Conservation (phyloP, 1,140 invertebrate genomes). For the Sycophila sp. region DNA sequence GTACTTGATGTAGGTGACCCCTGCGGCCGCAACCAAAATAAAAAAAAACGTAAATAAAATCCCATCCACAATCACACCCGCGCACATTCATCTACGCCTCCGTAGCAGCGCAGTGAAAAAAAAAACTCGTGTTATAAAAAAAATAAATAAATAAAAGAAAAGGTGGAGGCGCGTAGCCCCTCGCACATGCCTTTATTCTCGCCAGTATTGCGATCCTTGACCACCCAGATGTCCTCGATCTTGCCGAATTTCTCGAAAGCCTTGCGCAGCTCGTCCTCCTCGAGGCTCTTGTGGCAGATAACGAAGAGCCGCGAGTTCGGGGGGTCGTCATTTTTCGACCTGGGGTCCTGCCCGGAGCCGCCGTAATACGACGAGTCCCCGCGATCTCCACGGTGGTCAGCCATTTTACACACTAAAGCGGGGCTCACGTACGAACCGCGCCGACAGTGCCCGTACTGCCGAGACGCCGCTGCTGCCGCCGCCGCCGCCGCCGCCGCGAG, state of each 20-base stretch:
- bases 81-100: too few species aligned
- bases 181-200: conserved; percentile 88
- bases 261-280: conserved; percentile 82
- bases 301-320: conserved; percentile 88
- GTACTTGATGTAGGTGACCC: conserved; percentile 85
- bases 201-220: conserved; percentile 84
- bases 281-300: conserved; percentile 83
- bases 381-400: conserved; percentile 61
- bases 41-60: background rate
- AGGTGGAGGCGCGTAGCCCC: too few species aligned
- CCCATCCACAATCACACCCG: too few species aligned
- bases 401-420: conserved; percentile 54
- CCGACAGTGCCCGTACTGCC: background rate
- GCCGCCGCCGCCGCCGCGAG: background rate
- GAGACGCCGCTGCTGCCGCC: background rate
- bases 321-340: conserved; percentile 76
- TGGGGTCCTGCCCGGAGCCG: conserved; percentile 52
- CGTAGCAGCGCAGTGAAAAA: too few species aligned
- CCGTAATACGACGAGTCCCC: conserved; percentile 61
- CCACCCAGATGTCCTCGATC: conserved; percentile 89
- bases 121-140: background rate
- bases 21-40: conserved; percentile 52
- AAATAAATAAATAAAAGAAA: background rate
- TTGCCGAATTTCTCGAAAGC: conserved; percentile 84
- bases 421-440: background rate